Conservation (phyloP, 2,113 vertebrate genomes). For the Mus musculus region GRCm39 chr5:144898501-144899000, state of each 20-base stretch:
- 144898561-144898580: no score
- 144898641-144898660: slow-evolving; percentile 5
- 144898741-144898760: slow-evolving; percentile 46
- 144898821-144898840: slow-evolving; percentile 65
- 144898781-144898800: slow-evolving; percentile 14
- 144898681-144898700: neutral
- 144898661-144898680: neutral
- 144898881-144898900: slow-evolving; percentile 74
- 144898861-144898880: slow-evolving; percentile 65
- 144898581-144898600: neutral
- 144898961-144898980: slow-evolving; percentile 40
- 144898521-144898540: no score
- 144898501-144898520: no score
- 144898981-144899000: slow-evolving; percentile 50
- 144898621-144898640: slow-evolving; percentile 52
- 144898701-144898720: slow-evolving; percentile 36
- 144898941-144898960: slow-evolving; percentile 44
- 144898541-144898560: no score
- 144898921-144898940: slow-evolving; percentile 51
- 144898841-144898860: neutral
- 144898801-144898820: slow-evolving; percentile 51
- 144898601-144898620: slow-evolving; percentile 31
- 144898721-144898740: slow-evolving; percentile 48
- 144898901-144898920: slow-evolving; percentile 61
- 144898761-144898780: slow-evolving; percentile 43